Evolutionary conservation across 1,140 invertebrate species (phyloP).

Genomic region (Anthonomus grandis): DNA sequence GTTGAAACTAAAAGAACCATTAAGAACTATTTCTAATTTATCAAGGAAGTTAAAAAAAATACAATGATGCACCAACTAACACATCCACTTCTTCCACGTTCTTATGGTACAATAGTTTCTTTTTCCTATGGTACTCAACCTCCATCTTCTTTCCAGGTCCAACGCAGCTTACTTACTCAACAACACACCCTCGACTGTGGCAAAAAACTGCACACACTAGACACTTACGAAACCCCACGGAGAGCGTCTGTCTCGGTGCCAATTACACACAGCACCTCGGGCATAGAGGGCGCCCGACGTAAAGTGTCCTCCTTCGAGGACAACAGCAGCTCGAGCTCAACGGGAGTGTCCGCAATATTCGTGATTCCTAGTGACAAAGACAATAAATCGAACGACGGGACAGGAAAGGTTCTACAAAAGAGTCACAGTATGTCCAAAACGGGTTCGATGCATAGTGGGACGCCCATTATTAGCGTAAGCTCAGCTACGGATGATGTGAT

Average conservation of each 20-base stretch:
- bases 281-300: conserved; percentile 32
- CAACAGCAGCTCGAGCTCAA: conserved; percentile 42
- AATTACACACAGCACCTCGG: conserved; percentile 38
- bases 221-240: conserved; percentile 42
- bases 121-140: neutral
- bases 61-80: neutral
- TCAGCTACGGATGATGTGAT: conserved; percentile 59
- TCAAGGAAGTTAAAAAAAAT: neutral
- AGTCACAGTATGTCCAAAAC: conserved; percentile 45
- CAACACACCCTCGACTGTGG: conserved; percentile 59
- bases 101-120: neutral
- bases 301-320: conserved; percentile 52
- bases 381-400: conserved; percentile 34
- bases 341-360: conserved; percentile 43
- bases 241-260: conserved; percentile 51
- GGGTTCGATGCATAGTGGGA: conserved; percentile 44
- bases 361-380: conserved; percentile 46
- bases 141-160: conserved; percentile 22
- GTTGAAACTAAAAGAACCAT: too few species aligned
- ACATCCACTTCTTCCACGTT: neutral
- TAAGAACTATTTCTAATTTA: neutral
- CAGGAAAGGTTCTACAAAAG: conserved; percentile 37
- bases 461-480: conserved; percentile 69
- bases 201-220: conserved; percentile 46
- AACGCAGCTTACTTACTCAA: conserved; percentile 54